These are phyloP conservation scores for roundworm (Caenorhabditis elegans) DNA, from an alignment of 1,140 invertebrate genomes.

Conservation along the genomic window DNA sequence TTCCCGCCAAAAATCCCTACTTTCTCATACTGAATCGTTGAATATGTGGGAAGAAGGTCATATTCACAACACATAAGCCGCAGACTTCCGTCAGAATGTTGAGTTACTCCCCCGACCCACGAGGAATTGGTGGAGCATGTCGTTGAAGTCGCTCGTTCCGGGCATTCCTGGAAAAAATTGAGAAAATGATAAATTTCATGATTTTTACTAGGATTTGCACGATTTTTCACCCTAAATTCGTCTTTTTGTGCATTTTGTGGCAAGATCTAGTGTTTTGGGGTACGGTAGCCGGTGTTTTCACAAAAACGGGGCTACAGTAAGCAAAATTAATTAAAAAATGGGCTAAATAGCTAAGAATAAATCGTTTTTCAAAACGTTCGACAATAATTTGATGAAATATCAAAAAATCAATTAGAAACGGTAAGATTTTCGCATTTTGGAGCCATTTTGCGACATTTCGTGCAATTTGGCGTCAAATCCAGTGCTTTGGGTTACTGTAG, in stretches of 20 bases:
- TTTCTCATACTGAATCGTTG: constrained; percentile 56
- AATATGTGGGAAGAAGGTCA: constrained; percentile 51
- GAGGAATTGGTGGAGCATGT: constrained; percentile 53
- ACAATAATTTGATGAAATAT: too few species aligned
- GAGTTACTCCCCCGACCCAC: constrained; percentile 63
- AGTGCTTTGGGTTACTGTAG: too few species aligned
- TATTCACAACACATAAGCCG: constrained; percentile 58
- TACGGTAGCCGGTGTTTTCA: too few species aligned
- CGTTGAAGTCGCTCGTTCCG: constrained; percentile 53
- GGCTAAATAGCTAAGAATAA: too few species aligned
- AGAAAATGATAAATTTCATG: background rate
- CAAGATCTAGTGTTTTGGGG: too few species aligned
- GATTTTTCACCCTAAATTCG: too few species aligned
- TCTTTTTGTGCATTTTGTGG: too few species aligned
- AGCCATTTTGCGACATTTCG: too few species aligned
- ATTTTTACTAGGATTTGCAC: background rate
- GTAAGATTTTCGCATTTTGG: too few species aligned
- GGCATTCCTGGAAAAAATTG: constrained; percentile 57
- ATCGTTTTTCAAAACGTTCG: too few species aligned
- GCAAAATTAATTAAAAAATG: background rate
- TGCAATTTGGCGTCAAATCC: too few species aligned
- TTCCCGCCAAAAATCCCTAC: background rate
- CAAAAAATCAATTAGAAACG: too few species aligned
- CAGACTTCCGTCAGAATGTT: constrained; percentile 39
- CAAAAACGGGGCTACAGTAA: background rate